Evolutionary conservation across 2,888 invertebrate species (phyloP).

Genomic region (Cylloceria caligata): DNA sequence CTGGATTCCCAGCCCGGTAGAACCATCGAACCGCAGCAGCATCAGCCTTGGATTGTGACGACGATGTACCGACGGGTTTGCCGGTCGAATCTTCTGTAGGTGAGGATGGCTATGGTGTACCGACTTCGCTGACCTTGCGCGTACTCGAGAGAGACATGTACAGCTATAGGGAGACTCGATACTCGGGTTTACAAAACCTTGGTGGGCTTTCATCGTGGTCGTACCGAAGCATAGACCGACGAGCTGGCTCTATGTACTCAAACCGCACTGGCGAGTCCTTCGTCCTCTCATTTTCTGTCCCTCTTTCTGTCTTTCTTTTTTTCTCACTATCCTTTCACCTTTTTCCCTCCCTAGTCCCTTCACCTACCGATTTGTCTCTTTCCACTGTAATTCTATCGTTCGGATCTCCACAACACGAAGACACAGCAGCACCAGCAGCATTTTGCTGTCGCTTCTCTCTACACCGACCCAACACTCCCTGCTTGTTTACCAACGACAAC

Average conservation of each 20-base stretch:
- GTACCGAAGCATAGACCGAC: conserved; percentile 43
- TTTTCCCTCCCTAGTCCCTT: conserved; percentile 39
- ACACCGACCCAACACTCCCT: conserved; percentile 23
- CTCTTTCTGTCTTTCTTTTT: conserved; percentile 5
- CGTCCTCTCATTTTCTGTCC: conserved; percentile 43
- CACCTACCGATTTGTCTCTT: conserved; percentile 62
- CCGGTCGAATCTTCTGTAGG: conserved; percentile 46
- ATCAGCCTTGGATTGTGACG: conserved; percentile 56
- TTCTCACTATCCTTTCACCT: conserved; percentile 34
- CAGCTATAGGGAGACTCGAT: conserved; percentile 9
- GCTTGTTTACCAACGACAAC: conserved; percentile 47
- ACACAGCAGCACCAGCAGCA: not conserved
- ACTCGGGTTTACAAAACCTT: conserved; percentile 75
- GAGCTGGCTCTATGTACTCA: conserved; percentile 7
- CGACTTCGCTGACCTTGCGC: conserved; percentile 30
- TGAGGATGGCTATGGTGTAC: conserved; percentile 32
- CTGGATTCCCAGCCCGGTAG: conserved; percentile 57
- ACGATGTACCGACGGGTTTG: conserved; percentile 38
- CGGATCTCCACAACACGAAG: conserved; percentile 3
- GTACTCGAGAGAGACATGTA: conserved; percentile 12
- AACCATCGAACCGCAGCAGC: conserved; percentile 58
- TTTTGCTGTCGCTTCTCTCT: conserved; percentile 11
- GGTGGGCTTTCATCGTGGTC: conserved; percentile 71
- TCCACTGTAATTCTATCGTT: conserved; percentile 53
- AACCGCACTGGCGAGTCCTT: conserved; percentile 41